phyloP scores from a whole-genome alignment of 2,797 vertebrate species.

The Alauda arvensis region DNA sequence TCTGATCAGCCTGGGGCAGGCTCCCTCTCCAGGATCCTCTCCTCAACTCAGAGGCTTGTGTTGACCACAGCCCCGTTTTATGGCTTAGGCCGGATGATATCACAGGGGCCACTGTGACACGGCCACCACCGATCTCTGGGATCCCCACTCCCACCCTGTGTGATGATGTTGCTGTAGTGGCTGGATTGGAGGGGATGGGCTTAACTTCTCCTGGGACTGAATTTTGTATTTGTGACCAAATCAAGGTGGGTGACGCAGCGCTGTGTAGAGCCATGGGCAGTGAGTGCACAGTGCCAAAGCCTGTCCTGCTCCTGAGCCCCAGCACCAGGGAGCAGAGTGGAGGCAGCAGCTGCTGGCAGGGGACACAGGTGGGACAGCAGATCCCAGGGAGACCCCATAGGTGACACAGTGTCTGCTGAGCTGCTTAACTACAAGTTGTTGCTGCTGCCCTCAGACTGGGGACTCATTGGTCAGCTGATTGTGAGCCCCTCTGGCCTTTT shows the following conservation, averaged over 20 bases:
- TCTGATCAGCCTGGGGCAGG: fast-evolving
- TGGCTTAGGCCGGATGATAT: neutral
- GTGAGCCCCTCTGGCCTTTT: neutral
- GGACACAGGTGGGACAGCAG: neutral
- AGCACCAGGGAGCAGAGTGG: neutral
- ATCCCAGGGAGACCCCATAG: neutral
- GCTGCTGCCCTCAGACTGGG: fast-evolving
- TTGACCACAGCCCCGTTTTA: fast-evolving
- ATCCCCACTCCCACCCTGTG: fast-evolving
- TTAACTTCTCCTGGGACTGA: fast-evolving
- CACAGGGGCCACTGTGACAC: neutral
- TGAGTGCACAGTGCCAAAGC: fast-evolving
- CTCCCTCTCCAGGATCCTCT: fast-evolving
- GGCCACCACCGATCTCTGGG: neutral
- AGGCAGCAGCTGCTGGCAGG: neutral
- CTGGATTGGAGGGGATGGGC: neutral
- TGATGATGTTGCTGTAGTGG: fast-evolving
- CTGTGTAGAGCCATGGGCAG: neutral
- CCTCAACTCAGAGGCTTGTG: neutral
- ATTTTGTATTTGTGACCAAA: neutral
- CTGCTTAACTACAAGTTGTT: neutral
- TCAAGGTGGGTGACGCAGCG: fast-evolving
- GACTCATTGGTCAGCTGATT: fast-evolving
- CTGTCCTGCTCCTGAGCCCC: neutral
- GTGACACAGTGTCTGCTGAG: neutral